These are phyloP conservation scores for Cephus pygmeus DNA, from an alignment of 2,888 invertebrate genomes.

Conservation along the genomic window DNA sequence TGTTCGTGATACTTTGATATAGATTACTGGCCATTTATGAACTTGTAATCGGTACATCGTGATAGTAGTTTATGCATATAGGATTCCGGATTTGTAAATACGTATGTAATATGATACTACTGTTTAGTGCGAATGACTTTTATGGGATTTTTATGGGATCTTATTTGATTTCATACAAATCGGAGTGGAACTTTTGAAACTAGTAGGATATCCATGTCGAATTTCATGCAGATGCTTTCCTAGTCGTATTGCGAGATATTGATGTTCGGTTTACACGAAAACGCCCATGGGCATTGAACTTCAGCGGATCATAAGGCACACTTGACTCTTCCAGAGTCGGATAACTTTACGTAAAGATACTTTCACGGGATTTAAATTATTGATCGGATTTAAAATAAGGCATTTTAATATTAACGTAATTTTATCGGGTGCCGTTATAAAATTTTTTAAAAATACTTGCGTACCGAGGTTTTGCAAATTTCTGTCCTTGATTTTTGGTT, in stretches of 20 bases:
- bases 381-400: not conserved
- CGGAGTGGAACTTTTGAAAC: not conserved
- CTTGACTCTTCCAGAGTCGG: not conserved
- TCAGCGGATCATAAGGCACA: not conserved
- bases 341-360: not conserved
- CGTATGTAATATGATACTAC: not conserved
- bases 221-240: not conserved
- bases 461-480: not conserved
- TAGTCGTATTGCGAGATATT: not conserved
- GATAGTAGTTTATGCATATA: not conserved
- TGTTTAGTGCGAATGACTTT: not conserved
- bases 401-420: not conserved
- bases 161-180: not conserved
- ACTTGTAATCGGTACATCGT: not conserved
- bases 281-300: not conserved
- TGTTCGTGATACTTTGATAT: constrained; percentile 9
- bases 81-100: not conserved
- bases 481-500: not conserved
- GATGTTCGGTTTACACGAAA: not conserved
- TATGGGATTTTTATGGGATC: not conserved
- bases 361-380: not conserved
- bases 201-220: not conserved
- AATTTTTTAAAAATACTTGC: not conserved
- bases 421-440: not conserved
- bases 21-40: not conserved